Conservation (phyloP, 2,113 vertebrate genomes). For the Orientallactaga bullata region DNA sequence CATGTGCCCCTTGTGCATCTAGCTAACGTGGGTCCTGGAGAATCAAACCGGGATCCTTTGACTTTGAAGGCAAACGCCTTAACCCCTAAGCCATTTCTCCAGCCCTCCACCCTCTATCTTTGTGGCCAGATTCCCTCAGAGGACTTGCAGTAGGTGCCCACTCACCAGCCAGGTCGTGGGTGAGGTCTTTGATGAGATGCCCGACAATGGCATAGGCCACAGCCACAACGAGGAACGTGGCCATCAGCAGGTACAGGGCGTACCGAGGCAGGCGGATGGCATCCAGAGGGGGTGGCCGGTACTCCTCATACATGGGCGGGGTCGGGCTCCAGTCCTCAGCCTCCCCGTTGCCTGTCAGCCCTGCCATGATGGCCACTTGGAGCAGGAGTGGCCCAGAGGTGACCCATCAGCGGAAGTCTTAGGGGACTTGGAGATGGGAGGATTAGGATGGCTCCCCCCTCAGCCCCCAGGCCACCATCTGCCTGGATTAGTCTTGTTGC, state of each 20-base stretch:
- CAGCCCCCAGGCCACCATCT: conserved; percentile 40
- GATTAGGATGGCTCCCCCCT: conserved; percentile 25
- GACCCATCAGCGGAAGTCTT: conserved; percentile 28
- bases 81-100: too few species aligned
- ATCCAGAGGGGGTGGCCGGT: conserved; percentile 92
- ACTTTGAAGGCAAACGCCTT: too few species aligned
- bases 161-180: conserved; percentile 93
- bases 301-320: conserved; percentile 87
- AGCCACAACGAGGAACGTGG: conserved; percentile 86
- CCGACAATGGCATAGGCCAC: conserved; percentile 96
- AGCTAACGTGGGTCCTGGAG: too few species aligned
- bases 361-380: not conserved
- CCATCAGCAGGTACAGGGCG: conserved; percentile 92
- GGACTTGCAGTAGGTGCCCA: not conserved
- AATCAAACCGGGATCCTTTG: too few species aligned
- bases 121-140: not conserved
- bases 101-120: too few species aligned
- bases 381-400: not conserved
- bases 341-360: not conserved
- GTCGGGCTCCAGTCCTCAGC: conserved; percentile 76
- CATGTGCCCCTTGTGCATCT: too few species aligned
- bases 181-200: conserved; percentile 95
- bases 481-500: not conserved
- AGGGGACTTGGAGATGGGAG: conserved; percentile 72
- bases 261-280: conserved; percentile 91